phyloP scores from a whole-genome alignment of 2,888 invertebrate genomes.

The Tipula confusa region DNA sequence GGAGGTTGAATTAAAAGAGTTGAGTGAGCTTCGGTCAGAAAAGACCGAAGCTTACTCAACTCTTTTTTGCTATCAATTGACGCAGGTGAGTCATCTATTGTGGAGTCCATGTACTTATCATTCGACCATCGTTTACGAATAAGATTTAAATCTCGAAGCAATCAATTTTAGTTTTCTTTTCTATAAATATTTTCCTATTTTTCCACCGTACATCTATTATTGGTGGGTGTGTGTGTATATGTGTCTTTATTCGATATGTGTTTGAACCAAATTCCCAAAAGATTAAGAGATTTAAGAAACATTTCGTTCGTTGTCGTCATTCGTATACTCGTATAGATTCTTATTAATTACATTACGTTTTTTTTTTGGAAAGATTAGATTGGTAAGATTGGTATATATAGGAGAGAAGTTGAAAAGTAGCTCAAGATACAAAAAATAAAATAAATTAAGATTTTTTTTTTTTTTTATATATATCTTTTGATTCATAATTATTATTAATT shows the following conservation, averaged over 20 bases:
- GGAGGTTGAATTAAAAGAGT: no score
- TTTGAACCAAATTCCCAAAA: not conserved
- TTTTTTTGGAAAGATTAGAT: not conserved
- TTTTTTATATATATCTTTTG: no score
- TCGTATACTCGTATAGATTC: not conserved
- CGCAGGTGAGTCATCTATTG: no score
- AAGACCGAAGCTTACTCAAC: no score
- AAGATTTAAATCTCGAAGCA: not conserved
- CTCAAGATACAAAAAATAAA: not conserved
- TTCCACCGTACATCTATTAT: not conserved
- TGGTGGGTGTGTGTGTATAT: not conserved
- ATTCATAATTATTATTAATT: conserved; percentile 25
- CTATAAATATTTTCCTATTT: not conserved
- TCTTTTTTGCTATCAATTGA: no score
- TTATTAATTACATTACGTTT: conserved; percentile 6
- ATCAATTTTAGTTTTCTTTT: conserved; percentile 12
- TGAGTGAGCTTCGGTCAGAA: no score
- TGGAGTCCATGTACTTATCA: no score
- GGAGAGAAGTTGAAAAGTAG: not conserved
- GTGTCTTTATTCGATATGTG: not conserved
- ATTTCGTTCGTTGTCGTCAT: conserved; percentile 3
- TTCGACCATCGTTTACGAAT: not conserved
- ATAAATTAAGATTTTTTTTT: not conserved
- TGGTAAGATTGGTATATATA: not conserved
- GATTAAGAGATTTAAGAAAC: conserved; percentile 17